Base-by-base conservation (phyloP, 2,113 vertebrate species). In the Dromiciops gliroides region DNA sequence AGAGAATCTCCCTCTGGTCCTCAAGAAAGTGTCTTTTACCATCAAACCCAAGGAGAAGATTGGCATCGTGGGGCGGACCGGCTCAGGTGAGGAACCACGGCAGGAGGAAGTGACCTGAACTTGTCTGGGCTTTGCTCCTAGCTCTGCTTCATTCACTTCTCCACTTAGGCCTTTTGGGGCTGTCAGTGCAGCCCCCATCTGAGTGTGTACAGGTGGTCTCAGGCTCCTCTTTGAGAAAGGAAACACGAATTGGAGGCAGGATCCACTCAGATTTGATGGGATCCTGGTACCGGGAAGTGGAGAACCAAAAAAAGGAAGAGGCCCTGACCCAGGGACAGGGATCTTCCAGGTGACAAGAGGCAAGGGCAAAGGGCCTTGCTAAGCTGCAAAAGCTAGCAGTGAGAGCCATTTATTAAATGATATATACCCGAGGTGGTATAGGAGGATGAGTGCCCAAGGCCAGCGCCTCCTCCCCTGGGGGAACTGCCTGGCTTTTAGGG, bases 31-130 rank as follows among this genome's bases (percentile, higher is more conserved):
- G 48, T 99, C 99, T 96, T 99, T 99, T 98, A 99, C 98, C 92
- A 99, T 99, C 97, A 98, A 99, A 95, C 99, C 99, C 0, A 99
- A 99, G 97, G 99, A 99, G 92, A 99, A 99, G 98, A 98, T 99
- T 31, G 99, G 99, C 94, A 99, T 99, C 1, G 99, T 99, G 91
- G 99, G 99, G 25, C 98, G 99, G 90, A 99, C 99, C 0, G 99
- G 99, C 67, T 99, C 99, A 97, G 99, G 99, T 99, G 96, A 98
- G 98, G 93, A 89, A n/a, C 28, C 24, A 0, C 53, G 24, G 14
- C 28, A 37, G 12, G 28, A 14, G 56, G 56, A 14, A 37, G 11
- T 11, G 26, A 28, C 53, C 37, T 37, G 37, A 14, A 4, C 67
- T 75, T 75, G 37, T 75, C 1, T 1, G 53, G 50, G n/a, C 47